Evolutionary conservation across 92 coral and sea anemone species (phyloP).

Genomic region (Chrysogorgia sp.): DNA sequence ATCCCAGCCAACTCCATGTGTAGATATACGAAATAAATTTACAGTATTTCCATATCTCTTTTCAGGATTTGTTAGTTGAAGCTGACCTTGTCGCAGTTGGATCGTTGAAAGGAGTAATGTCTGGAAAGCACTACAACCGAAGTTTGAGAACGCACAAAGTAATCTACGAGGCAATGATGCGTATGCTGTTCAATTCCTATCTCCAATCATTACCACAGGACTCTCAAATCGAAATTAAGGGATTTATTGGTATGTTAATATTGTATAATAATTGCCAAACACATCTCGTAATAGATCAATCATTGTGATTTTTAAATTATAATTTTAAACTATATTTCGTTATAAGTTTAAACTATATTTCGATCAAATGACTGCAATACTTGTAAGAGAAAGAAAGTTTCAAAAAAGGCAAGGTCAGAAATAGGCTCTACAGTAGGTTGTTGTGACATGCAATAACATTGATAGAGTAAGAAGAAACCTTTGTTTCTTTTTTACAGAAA

Average conservation of each 20-base stretch:
- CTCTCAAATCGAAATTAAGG: slow-evolving; percentile 22
- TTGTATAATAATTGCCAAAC: slow-evolving; percentile 7
- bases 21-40: neutral
- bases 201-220: slow-evolving; percentile 25
- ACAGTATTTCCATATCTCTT: slow-evolving; percentile 11
- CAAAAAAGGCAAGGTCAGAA: slow-evolving; percentile 20
- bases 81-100: slow-evolving; percentile 62
- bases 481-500: slow-evolving; percentile 18
- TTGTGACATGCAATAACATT: slow-evolving; percentile 10
- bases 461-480: slow-evolving; percentile 15
- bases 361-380: neutral
- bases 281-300: neutral
- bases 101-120: slow-evolving; percentile 65
- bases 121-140: slow-evolving; percentile 68
- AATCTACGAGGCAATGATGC: slow-evolving; percentile 30
- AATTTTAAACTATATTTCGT: neutral
- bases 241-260: slow-evolving; percentile 29
- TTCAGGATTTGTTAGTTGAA: slow-evolving; percentile 63
- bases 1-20: slow-evolving; percentile 11
- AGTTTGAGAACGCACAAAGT: slow-evolving; percentile 64
- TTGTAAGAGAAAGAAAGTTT: neutral
- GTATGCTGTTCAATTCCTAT: slow-evolving; percentile 38
- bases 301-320: slow-evolving; percentile 17
- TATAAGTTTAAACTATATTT: too few species aligned
- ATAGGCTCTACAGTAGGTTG: too few species aligned